phyloP scores from a whole-genome alignment of 1,140 invertebrate species.

The Hyles vespertilio region DNA sequence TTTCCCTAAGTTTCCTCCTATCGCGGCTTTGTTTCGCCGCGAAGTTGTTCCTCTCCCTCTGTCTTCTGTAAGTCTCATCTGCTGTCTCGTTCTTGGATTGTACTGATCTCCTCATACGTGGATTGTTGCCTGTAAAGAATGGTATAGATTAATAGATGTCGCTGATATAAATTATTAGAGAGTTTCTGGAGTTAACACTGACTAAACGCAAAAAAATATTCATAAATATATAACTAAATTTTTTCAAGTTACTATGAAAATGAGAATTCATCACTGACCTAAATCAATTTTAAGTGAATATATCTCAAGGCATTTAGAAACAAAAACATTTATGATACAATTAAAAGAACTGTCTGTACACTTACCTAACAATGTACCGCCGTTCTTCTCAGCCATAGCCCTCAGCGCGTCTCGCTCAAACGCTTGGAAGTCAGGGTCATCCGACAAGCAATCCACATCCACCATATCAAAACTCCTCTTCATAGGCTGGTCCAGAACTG shows the following conservation, averaged over 20 bases:
- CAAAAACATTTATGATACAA: background rate
- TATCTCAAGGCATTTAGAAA: background rate
- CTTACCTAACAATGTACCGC: constrained; percentile 59
- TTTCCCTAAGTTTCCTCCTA: constrained; percentile 91
- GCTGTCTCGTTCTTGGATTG: constrained; percentile 47
- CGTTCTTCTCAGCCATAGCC: constrained; percentile 78
- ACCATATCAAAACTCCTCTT: constrained; percentile 26
- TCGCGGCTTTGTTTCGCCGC: constrained; percentile 96
- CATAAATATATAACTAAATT: too few relatives aligned
- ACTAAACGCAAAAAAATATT: too few relatives aligned
- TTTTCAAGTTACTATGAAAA: background rate
- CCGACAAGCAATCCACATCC: constrained; percentile 34
- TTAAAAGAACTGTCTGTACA: background rate
- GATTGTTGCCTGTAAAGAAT: constrained; percentile 71
- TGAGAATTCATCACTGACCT: background rate
- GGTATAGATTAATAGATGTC: too few relatives aligned
- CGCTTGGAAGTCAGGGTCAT: constrained; percentile 79
- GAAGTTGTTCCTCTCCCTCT: constrained; percentile 94
- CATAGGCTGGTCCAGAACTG: constrained; percentile 12
- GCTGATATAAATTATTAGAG: too few relatives aligned
- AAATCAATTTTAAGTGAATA: background rate
- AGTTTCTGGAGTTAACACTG: too few relatives aligned
- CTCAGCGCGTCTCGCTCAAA: constrained; percentile 82
- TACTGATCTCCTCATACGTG: constrained; percentile 79
- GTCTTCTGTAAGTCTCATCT: constrained; percentile 89